Evolutionary conservation across 2,888 invertebrate genomes (phyloP).

Genomic region (Hydrotaea cyrtoneurina): DNA sequence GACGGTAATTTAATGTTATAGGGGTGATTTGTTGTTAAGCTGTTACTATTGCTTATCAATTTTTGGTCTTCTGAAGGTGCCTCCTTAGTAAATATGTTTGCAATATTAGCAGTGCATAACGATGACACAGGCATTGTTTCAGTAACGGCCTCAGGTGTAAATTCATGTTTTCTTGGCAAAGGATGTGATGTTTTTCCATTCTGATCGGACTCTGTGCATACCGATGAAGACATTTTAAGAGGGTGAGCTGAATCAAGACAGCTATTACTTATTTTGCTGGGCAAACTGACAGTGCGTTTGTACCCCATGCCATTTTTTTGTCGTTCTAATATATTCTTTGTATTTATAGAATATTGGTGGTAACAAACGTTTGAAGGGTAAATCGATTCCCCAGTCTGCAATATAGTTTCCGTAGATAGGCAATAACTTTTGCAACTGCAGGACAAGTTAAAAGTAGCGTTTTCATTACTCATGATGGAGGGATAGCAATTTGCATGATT

Average conservation of each 20-base stretch:
- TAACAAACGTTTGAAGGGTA: neutral
- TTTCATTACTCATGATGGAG: slow-evolving; percentile 74
- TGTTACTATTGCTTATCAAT: slow-evolving; percentile 58
- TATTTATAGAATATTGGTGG: neutral
- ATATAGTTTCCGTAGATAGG: slow-evolving; percentile 77
- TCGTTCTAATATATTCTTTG: neutral
- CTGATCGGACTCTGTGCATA: slow-evolving; percentile 40
- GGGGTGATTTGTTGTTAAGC: slow-evolving; percentile 16
- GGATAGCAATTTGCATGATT: slow-evolving; percentile 70
- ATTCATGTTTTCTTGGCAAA: slow-evolving; percentile 76
- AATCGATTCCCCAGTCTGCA: slow-evolving; percentile 69
- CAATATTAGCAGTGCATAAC: neutral
- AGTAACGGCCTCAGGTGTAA: slow-evolving; percentile 14
- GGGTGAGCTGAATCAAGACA: slow-evolving; percentile 11
- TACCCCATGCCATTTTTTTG: slow-evolving; percentile 24
- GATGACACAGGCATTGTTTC: neutral
- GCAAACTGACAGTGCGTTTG: slow-evolving; percentile 73
- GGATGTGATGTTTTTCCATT: slow-evolving; percentile 69
- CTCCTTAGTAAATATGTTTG: neutral
- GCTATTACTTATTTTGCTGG: slow-evolving; percentile 68
- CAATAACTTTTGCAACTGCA: slow-evolving; percentile 75
- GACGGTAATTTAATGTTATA: neutral
- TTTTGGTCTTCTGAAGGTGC: slow-evolving; percentile 40
- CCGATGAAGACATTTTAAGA: neutral
- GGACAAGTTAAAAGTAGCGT: slow-evolving; percentile 73